These are phyloP conservation scores for Notolabrus celidotus DNA, from an alignment of 2,797 vertebrate genomes.

Conservation along the genomic window DNA sequence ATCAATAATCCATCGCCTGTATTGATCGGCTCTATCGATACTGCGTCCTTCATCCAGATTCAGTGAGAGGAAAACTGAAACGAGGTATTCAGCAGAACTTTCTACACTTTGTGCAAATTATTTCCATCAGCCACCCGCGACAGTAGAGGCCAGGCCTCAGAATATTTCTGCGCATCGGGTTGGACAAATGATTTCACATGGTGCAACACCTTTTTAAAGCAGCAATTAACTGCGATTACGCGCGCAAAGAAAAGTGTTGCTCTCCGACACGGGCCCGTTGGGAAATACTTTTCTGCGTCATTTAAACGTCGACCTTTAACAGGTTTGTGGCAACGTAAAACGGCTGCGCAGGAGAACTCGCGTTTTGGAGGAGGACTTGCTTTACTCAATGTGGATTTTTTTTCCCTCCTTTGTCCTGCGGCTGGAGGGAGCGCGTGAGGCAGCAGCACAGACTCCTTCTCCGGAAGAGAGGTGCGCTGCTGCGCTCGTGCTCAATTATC, in stretches of 20 bases:
- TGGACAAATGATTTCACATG: constrained; percentile 76
- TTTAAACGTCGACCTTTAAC: constrained; percentile 82
- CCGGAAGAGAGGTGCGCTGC: constrained; percentile 69
- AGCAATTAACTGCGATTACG: constrained; percentile 84
- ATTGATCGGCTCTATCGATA: constrained; percentile 63
- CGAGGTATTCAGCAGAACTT: constrained; percentile 27
- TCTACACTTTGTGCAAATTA: constrained; percentile 32
- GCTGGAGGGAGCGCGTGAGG: constrained; percentile 58
- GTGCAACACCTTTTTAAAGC: constrained; percentile 74
- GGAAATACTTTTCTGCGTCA: constrained; percentile 82
- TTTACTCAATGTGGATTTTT: constrained; percentile 62
- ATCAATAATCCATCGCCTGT: constrained; percentile 65
- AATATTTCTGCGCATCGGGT: constrained; percentile 58
- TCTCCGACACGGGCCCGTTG: constrained; percentile 68
- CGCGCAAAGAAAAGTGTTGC: constrained; percentile 76
- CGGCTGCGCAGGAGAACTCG: constrained; percentile 59
- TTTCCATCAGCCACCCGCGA: constrained; percentile 40
- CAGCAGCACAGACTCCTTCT: constrained; percentile 50
- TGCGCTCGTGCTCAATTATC: constrained; percentile 23
- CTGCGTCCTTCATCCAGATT: constrained; percentile 33
- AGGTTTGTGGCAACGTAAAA: constrained; percentile 70
- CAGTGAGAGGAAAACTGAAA: constrained; percentile 14
- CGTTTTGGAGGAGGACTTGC: constrained; percentile 60
- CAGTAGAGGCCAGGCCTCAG: constrained; percentile 31
- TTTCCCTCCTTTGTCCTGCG: constrained; percentile 44